These are phyloP conservation scores for Palythoa grandiflora DNA, from an alignment of 92 coral and sea anemone genomes.

Conservation along the genomic window DNA sequence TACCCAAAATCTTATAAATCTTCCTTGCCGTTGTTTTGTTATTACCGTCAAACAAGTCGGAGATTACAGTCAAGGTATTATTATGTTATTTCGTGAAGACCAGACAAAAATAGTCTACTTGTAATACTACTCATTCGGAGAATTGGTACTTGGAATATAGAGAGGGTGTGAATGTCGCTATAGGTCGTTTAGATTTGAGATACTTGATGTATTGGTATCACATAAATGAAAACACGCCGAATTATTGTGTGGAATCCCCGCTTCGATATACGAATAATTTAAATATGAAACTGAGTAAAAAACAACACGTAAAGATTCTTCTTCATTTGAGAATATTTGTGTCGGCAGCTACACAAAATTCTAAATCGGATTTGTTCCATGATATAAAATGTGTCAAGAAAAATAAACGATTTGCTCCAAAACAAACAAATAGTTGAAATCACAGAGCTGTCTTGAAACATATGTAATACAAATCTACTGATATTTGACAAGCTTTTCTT, in stretches of 20 bases:
- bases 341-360: slow-evolving; percentile 24
- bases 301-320: slow-evolving; percentile 19
- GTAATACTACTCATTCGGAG: slow-evolving; percentile 20
- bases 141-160: slow-evolving; percentile 72
- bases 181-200: slow-evolving; percentile 38
- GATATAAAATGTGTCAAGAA: slow-evolving; percentile 27
- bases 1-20: not conserved
- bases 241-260: slow-evolving; percentile 40
- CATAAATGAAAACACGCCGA: slow-evolving; percentile 45
- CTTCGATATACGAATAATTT: slow-evolving; percentile 25
- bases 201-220: slow-evolving; percentile 67
- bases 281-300: slow-evolving; percentile 11
- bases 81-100: not conserved
- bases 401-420: slow-evolving; percentile 17
- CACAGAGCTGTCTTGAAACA: slow-evolving; percentile 14
- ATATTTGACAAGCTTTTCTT: slow-evolving; percentile 20
- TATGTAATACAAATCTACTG: slow-evolving; percentile 41
- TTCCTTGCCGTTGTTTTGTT: not conserved
- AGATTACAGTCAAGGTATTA: not conserved
- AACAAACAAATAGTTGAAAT: slow-evolving; percentile 21
- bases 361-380: not conserved
- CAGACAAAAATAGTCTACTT: slow-evolving; percentile 4
- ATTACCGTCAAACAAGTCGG: not conserved
- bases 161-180: slow-evolving; percentile 74
- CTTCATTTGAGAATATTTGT: slow-evolving; percentile 45